Evolutionary conservation across 2,797 vertebrate genomes (phyloP), one percentile per base, ranked within the genome.

Genomic region (Garrulus glandarius): DNA sequence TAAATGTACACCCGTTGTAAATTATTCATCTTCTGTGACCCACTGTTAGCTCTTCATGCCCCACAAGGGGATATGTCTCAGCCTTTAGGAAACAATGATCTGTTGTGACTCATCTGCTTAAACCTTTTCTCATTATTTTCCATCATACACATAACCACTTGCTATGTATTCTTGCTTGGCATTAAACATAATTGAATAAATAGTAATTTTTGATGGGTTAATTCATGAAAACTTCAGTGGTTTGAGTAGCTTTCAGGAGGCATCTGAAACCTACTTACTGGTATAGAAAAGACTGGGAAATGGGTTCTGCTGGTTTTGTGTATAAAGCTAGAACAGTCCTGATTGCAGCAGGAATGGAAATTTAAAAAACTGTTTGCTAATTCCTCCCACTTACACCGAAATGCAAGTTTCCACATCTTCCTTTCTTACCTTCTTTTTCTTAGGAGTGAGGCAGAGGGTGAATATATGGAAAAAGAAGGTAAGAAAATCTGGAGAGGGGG

Each of bases 1-100:
- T 89, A 68, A 95, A 87, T 44, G 71, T 67, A 86, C 55, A 43
- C 50, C 29, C 65, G 16, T 43, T 81, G 65, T 56, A 72, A 92
- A 69, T 34, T 37, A 69, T 69, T 86, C 30, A 36, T 90, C 34
- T 79, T 76, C 76, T 57, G 39, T 88, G 77, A 81, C 44, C 93
- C 69, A 56, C 59, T 87, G 72, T 81, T 81, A 86, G 57, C 34
- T 86, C 59, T 94, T 80, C 65, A 46, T 69, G 47, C 19, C 55
- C 30, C 39, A 21, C 61, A 67, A 72, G 68, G 71, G 72, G 46
- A 47, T 78, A 52, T 65, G 39, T 55, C 72, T 91, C 74, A 91
- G 82, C 72, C 82, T 71, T 87, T 21, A 83, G 84, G 84, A 94
- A 95, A 86, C 65, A 88, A 63, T 86, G 47, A 90, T 76, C 47